These are phyloP conservation scores for Blastomussa wellsi DNA, from an alignment of 92 coral and sea anemone genomes.

Conservation along the genomic window DNA sequence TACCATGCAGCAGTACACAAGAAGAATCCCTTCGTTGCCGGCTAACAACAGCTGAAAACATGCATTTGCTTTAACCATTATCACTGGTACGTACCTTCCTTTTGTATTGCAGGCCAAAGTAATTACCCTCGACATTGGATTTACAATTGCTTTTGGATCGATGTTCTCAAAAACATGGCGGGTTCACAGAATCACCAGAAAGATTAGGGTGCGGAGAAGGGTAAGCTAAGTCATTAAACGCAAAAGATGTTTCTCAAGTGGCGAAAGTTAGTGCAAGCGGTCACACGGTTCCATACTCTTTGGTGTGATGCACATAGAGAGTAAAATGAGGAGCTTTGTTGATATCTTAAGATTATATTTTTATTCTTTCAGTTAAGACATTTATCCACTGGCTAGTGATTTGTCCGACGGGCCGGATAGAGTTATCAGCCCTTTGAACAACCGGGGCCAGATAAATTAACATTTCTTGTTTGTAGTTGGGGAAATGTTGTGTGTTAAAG, in stretches of 20 bases:
- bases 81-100: not conserved
- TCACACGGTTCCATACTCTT: not conserved
- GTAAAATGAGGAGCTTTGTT: not conserved
- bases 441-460: too few relatives aligned
- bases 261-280: too few relatives aligned
- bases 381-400: too few relatives aligned
- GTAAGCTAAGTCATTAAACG: not conserved
- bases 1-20: too few relatives aligned
- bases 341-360: too few relatives aligned
- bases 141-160: slow-evolving; percentile 80
- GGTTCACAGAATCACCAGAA: slow-evolving; percentile 77
- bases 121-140: slow-evolving; percentile 56
- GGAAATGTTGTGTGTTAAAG: not conserved
- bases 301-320: not conserved
- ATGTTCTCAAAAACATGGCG: slow-evolving; percentile 87
- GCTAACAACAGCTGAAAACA: too few relatives aligned
- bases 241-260: too few relatives aligned
- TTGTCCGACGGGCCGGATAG: too few relatives aligned
- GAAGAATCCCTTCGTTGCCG: too few relatives aligned
- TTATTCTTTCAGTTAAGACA: too few relatives aligned
- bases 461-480: not conserved
- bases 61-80: too few relatives aligned
- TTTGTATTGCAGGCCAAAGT: slow-evolving; percentile 53
- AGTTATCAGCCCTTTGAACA: too few relatives aligned
- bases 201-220: slow-evolving; percentile 33